Conservation (phyloP, 2,113 vertebrate species). For the Xiphias gladius region DNA sequence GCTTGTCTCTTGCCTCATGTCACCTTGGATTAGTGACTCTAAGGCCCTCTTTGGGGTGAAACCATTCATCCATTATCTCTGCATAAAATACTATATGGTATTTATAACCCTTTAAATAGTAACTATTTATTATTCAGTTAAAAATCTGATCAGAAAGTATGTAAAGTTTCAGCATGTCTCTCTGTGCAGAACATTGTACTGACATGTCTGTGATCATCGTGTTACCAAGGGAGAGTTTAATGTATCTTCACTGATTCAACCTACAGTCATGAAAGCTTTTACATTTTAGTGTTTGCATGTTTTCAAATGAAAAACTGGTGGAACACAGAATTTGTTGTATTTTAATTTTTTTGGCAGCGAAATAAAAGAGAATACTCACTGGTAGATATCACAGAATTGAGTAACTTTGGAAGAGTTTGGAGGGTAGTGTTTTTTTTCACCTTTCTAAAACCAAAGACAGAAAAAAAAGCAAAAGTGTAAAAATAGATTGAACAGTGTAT, state of each 20-base stretch:
- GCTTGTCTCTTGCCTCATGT: not conserved
- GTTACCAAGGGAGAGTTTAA: not conserved
- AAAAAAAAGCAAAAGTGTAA: too few relatives aligned
- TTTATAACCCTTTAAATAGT: constrained; percentile 42
- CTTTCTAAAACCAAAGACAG: too few relatives aligned
- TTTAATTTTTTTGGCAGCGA: too few relatives aligned
- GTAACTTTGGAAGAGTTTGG: too few relatives aligned
- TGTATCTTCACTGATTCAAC: not conserved
- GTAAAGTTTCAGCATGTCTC: constrained; percentile 20
- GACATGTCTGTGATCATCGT: constrained; percentile 4
- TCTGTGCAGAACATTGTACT: constrained; percentile 1
- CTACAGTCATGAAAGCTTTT: not conserved
- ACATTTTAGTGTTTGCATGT: too few relatives aligned
- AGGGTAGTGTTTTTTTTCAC: too few relatives aligned
- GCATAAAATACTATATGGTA: not conserved
- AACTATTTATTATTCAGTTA: constrained; percentile 52
- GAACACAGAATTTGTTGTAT: too few relatives aligned
- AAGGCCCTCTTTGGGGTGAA: not conserved
- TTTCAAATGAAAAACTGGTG: too few relatives aligned
- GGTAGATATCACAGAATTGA: too few relatives aligned
- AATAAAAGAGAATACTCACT: too few relatives aligned
- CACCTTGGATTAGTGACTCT: constrained; percentile 15
- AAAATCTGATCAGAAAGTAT: constrained; percentile 21
- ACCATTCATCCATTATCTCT: not conserved
- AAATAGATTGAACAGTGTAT: too few relatives aligned